Base-by-base conservation (phyloP, 2,888 invertebrate species). In the Polia nebulosa region DNA sequence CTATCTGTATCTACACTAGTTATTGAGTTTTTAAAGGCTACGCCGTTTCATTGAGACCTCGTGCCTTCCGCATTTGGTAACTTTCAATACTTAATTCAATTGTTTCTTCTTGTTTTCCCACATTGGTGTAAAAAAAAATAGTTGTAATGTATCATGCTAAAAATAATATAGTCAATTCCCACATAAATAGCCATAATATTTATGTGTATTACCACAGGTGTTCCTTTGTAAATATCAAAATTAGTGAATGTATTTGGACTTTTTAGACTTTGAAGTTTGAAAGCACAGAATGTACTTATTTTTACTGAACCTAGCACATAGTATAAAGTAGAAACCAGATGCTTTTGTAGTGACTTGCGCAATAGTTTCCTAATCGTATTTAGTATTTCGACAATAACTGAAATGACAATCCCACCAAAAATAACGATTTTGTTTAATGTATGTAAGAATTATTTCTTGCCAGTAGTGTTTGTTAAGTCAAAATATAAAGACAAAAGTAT, bases 371-470 rank as follows among this genome's bases (percentile, higher is more conserved):
- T 68, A 60, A 69, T 72, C 58, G 49, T 81, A 76, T 68, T 75
- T 70, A 84, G 83, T 83, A 66, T 72, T 85, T 78, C 80, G 90
- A 91, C 90, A 91, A 89, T 91, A 91, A 90, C 84, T 85, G 80
- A 83, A 82, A 82, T 78, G 70, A 83, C 66, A 81, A 78, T 87
- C 92, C 91, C 92, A 92, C 91, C 91, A 88, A 68, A 87, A 72
- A 82, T 75, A n/a, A 74, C 58, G 80, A 85, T 84, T 85, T 85
- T 78, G 59, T 72, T 77, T 80, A 85, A 78, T 74, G 60, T 81
- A 81, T 85, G 67, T 76, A 81, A 78, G 7, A 76, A 64, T 83
- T 79, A 81, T 80, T 88, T 90, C 92, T 91, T 92, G 91, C 91
- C 91, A 87, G 81, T 85, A 86, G 76, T 84, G 81, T 76, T 76